Evolutionary conservation across 2,888 invertebrate genomes (phyloP).

Genomic region (Elgonia sp.): DNA sequence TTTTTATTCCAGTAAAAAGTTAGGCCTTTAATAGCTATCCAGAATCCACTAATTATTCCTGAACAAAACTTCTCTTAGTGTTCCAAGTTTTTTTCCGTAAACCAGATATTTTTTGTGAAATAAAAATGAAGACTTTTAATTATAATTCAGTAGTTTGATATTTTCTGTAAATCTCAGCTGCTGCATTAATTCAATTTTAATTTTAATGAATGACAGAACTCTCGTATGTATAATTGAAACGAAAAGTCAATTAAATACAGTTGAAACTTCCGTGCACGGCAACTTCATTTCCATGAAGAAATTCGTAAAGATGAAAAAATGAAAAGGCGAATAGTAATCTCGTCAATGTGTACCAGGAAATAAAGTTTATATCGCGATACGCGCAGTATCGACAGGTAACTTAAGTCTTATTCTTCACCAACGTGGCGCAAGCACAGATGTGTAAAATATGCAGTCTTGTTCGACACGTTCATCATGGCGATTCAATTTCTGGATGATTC

Average conservation of each 20-base stretch:
- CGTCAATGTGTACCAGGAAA: constrained; percentile 69
- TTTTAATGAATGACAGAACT: too few species aligned
- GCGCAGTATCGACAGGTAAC: constrained; percentile 74
- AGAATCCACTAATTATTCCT: constrained; percentile 58
- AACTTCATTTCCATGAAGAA: constrained; percentile 10
- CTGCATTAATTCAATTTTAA: too few species aligned
- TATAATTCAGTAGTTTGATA: not conserved
- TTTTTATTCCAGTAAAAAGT: constrained; percentile 45
- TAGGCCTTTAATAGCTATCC: constrained; percentile 34
- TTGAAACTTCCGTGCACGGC: not conserved
- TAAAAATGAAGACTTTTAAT: not conserved
- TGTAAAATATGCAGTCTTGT: constrained; percentile 79
- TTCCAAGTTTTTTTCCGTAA: not conserved
- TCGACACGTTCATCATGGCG: constrained; percentile 71
- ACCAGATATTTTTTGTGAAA: constrained; percentile 6
- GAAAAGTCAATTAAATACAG: not conserved
- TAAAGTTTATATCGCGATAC: constrained; percentile 77
- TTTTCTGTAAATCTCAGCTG: too few species aligned
- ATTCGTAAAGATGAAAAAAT: constrained; percentile 26
- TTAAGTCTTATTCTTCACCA: constrained; percentile 69
- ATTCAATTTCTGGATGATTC: constrained; percentile 69
- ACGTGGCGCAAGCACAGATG: constrained; percentile 70
- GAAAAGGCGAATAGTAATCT: constrained; percentile 49
- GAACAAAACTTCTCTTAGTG: constrained; percentile 37
- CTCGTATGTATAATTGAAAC: not conserved